These are phyloP conservation scores for Mythimna lalbum DNA, from an alignment of 2,888 invertebrate genomes.

Conservation along the genomic window DNA sequence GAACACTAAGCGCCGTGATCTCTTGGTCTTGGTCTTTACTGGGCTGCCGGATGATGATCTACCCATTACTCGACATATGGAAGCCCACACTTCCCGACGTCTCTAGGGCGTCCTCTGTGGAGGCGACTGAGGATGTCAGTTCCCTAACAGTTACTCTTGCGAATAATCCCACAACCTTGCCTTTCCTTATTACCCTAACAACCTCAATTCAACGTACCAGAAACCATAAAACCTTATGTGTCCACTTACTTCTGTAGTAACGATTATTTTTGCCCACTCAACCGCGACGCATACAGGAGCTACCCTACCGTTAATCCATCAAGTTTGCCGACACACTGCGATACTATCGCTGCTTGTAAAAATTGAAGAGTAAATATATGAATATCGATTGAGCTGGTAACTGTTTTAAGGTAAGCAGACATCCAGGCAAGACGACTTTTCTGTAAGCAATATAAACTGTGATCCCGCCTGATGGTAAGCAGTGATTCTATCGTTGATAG, in stretches of 20 bases:
- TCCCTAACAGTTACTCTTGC: too few species aligned
- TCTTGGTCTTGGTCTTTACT: too few species aligned
- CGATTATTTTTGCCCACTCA: conserved; percentile 40
- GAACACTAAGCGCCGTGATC: too few species aligned
- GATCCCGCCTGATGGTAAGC: too few species aligned
- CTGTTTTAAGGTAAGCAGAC: neutral
- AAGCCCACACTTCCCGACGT: too few species aligned
- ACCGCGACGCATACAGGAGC: conserved; percentile 34
- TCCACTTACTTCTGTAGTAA: conserved; percentile 16
- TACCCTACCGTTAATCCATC: conserved; percentile 56
- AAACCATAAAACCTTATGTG: neutral
- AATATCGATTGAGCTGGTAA: conserved; percentile 26
- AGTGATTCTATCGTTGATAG: too few species aligned
- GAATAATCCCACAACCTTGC: too few species aligned
- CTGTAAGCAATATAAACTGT: too few species aligned
- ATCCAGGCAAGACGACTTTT: neutral
- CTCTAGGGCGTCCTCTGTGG: too few species aligned
- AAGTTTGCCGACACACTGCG: conserved; percentile 40
- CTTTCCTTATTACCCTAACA: neutral
- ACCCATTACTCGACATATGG: too few species aligned
- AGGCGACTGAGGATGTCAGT: too few species aligned
- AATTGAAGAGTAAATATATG: conserved; percentile 46
- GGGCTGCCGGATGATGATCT: too few species aligned
- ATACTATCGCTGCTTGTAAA: conserved; percentile 58
- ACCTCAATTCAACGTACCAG: neutral